Base-by-base conservation (phyloP, 1,140 invertebrate genomes). In the Neocloeon triangulifer region DNA sequence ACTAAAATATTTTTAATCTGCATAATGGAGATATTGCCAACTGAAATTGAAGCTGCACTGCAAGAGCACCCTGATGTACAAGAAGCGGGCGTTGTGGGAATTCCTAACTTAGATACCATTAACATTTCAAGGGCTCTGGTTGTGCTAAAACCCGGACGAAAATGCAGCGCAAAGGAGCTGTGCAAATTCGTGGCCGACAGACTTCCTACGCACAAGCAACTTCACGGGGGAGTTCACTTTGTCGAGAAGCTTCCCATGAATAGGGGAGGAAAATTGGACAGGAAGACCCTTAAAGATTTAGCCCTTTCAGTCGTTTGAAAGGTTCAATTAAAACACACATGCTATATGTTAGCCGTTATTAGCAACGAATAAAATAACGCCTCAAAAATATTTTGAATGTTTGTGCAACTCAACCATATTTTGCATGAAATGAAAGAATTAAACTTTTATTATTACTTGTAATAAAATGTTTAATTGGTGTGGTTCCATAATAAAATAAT, bases 31-130 rank as follows among this genome's bases (percentile, higher is more conserved):
- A 21, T 40, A 15, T 34, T 25, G 6, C 39, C 39, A 8, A 22
- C 37, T 2, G 39, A 40, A 33, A 33, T 40, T 15, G 39, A 40
- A 16, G 32, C 33, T 2, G 21, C 32, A n/a, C 28, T 40, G 27
- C 15, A 15, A 5, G 9, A 33, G 12, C 39, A 40, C 29, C 30
- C 33, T 18, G 25, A 20, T 0, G 27, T 40, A 10, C 16, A 5
- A 3, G 25, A 37, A 19, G 37, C 33, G 4, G 30, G 34, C 25
- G 26, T 30, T 9, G 26, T 38, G 21, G 37, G 37, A 2, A 16
- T 38, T 10, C 10, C 18, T 8, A 33, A 34, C 19, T 22, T 33
- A 1, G 14, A 34, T 1, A 32, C 31, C n/a, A 25, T 14, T 6
- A 12, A n/a, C 14, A 14, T 14, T 25, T n/a, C 23, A n/a, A 2